Percentiles rank a stretch among this genome's conserved stretches.
phyloP scores from a whole-genome alignment of 2,113 vertebrate genomes.

The Heloderma charlesbogerti region DNA sequence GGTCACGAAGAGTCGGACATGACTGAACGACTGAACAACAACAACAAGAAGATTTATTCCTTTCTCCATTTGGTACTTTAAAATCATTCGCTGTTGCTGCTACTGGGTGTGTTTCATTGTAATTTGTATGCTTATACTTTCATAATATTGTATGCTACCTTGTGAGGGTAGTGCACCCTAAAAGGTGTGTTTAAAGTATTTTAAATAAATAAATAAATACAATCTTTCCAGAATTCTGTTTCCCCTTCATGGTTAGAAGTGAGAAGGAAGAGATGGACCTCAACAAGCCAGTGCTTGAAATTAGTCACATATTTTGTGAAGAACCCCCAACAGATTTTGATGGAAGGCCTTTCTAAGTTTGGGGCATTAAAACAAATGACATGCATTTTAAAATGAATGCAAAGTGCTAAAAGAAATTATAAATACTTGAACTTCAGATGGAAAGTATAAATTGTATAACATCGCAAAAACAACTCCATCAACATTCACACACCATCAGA shows the following conservation, averaged over 20 bases:
- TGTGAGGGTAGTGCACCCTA: too few species aligned
- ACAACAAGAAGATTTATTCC: too few species aligned
- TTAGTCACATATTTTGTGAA: neutral
- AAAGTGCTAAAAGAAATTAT: neutral
- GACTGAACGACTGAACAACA: too few species aligned
- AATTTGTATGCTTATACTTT: too few species aligned
- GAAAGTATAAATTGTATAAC: neutral
- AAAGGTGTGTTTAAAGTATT: too few species aligned
- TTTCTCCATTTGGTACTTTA: too few species aligned
- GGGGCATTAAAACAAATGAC: neutral
- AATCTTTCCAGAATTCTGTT: neutral
- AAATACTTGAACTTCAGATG: neutral
- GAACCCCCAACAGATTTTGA: neutral
- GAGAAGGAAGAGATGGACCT: rapidly evolving
- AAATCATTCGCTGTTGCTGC: too few species aligned
- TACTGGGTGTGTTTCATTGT: too few species aligned
- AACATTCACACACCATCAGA: rapidly evolving
- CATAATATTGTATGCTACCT: too few species aligned
- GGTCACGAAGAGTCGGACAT: too few species aligned
- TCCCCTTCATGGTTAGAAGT: neutral
- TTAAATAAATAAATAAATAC: neutral
- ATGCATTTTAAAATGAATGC: neutral
- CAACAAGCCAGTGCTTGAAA: neutral
- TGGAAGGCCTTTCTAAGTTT: neutral
- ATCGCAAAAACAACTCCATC: neutral